Percentiles rank a stretch among this genome's conserved stretches.
phyloP scores from a whole-genome alignment of 2,888 invertebrate species.

The Orchesellides sinensis region DNA sequence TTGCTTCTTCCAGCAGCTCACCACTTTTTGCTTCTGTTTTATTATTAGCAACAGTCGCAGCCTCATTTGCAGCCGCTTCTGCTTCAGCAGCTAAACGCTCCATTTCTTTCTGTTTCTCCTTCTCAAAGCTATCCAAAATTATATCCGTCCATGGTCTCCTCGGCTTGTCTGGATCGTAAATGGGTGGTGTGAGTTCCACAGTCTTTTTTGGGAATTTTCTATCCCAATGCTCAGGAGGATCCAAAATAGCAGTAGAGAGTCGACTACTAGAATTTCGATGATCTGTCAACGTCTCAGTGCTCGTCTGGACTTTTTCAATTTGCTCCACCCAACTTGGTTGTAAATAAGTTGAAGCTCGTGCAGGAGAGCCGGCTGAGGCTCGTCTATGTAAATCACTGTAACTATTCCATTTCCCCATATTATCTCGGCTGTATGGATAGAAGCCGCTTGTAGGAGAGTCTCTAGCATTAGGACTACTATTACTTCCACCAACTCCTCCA shows the following conservation, averaged over 20 bases:
- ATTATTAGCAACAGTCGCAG: constrained; percentile 49
- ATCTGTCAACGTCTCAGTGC: constrained; percentile 69
- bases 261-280: constrained; percentile 60
- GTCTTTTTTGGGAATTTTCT: constrained; percentile 65
- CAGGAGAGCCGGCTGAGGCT: constrained; percentile 40
- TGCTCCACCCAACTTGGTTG: constrained; percentile 75
- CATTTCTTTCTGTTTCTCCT: constrained; percentile 65
- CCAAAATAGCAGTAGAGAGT: constrained; percentile 56
- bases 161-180: constrained; percentile 67
- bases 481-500: neutral
- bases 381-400: constrained; percentile 69
- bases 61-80: constrained; percentile 37
- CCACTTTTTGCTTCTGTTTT: constrained; percentile 51
- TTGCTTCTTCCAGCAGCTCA: constrained; percentile 22
- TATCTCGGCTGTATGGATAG: constrained; percentile 38
- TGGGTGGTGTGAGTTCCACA: constrained; percentile 62
- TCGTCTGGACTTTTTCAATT: constrained; percentile 72
- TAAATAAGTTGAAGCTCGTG: constrained; percentile 55
- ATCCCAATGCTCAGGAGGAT: constrained; percentile 64
- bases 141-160: constrained; percentile 74
- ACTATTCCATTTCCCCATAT: constrained; percentile 74
- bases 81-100: constrained; percentile 52
- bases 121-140: constrained; percentile 73
- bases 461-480: neutral
- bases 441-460: constrained; percentile 31